A percentile compares a stretch with the other conserved stretches of the same genome.
Evolutionary conservation across 2,113 vertebrate genomes (phyloP).

Genomic region (Machaerirhynchus nigripectus): DNA sequence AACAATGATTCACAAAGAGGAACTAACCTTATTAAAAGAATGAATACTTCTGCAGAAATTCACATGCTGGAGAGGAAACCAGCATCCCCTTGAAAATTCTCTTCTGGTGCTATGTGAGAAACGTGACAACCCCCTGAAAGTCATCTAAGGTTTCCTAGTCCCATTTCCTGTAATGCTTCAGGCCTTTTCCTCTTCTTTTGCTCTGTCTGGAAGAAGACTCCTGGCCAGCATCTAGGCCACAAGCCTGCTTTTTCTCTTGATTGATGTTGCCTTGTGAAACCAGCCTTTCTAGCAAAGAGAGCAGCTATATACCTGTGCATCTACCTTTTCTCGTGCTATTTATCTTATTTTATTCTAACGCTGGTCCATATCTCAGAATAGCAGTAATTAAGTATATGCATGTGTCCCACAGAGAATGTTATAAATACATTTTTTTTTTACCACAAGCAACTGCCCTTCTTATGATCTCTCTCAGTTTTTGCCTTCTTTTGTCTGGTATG

Average conservation of each 20-base stretch:
- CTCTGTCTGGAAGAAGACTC: background rate
- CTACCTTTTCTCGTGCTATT: background rate
- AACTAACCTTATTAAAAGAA: background rate
- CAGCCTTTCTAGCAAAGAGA: background rate
- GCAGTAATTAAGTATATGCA: background rate
- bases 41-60: background rate
- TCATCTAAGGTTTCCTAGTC: background rate
- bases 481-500: background rate
- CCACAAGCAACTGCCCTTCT: background rate
- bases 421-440: background rate
- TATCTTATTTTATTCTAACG: background rate
- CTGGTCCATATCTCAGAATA: background rate
- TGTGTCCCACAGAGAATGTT: background rate
- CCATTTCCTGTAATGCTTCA: background rate
- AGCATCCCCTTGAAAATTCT: background rate
- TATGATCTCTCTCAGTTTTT: background rate
- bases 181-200: background rate
- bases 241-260: background rate
- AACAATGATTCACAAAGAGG: background rate
- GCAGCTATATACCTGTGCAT: background rate
- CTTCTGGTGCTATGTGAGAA: background rate
- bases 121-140: background rate
- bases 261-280: conserved; percentile 14
- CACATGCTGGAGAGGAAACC: background rate
- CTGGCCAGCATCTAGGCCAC: background rate